Base-by-base conservation (phyloP, 2,888 invertebrate species). In the Ophonus ardosiacus region DNA sequence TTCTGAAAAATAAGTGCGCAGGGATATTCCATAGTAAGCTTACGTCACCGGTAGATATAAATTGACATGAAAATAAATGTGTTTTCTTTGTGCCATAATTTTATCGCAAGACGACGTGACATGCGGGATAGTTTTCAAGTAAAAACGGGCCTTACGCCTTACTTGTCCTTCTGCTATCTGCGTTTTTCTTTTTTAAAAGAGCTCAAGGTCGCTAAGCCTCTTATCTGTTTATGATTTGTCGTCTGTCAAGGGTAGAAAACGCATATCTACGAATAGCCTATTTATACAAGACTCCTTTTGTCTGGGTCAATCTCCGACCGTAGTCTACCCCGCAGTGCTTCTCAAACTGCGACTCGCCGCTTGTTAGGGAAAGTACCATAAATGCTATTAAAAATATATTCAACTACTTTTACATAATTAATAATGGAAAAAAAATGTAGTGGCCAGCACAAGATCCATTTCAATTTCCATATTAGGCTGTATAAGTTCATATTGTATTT, bases 151-250 rank as follows among this genome's bases (percentile, higher is more conserved):
- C 38, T 13, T 65, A 31, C 7, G 78, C 21, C 17, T 7, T 8
- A 40, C n/a, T 24, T 80, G 79, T 80, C 79, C 79, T 80, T 51
- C 57, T 10, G 31, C 65, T 65, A 81, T 81, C 40, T 81, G 43
- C 65, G 15, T 40, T 24, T 18, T 63, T 81, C 31, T 63, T 79
- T 65, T 84, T 87, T 86, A 87, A 86, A 87, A 87, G 87, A 87
- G 86, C 81, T 82, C 86, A 87, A 87, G 85, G 86, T 84, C 84
- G 79, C 38, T 78, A 78, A 84, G 86, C 86, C 86, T 86, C 88
- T 89, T 89, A 89, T 89, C 89, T 89, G 88, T 88, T 88, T 88
- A 89, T 89, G 89, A 89, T 89, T 89, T 89, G 88, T 89, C 87
- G 85, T 76, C 86, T 86, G 87, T 86, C 87, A 86, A 84, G 86